A percentile compares a stretch with the other conserved stretches of the same genome.
These are phyloP conservation scores for Gerosis bhagava DNA, from an alignment of 2,888 invertebrate species.

Conservation along the genomic window DNA sequence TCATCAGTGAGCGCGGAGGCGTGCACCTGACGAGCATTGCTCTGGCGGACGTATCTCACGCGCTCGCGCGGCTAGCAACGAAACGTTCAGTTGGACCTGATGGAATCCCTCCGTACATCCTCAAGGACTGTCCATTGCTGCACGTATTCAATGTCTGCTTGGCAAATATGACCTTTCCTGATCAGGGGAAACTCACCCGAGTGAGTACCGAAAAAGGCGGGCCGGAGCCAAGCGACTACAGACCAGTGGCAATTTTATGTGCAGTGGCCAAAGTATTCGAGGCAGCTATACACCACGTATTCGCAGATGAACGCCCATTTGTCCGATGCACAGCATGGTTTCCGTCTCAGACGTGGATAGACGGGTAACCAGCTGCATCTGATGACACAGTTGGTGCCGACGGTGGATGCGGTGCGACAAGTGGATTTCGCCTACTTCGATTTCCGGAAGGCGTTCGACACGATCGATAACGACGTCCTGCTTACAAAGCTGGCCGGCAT, in stretches of 20 bases:
- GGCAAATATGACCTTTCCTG: background rate
- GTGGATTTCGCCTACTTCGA: too few species aligned
- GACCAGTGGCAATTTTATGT: conserved; percentile 15
- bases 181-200: conserved; percentile 23
- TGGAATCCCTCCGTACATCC: conserved; percentile 26
- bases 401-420: conserved; percentile 6
- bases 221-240: conserved; percentile 1
- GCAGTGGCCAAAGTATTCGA: conserved; percentile 18
- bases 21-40: background rate
- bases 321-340: too few species aligned
- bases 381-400: conserved; percentile 7
- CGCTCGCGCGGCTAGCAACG: conserved; percentile 13
- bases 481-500: background rate
- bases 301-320: conserved; percentile 1
- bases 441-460: too few species aligned
- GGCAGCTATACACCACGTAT: conserved; percentile 6
- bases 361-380: conserved; percentile 2
- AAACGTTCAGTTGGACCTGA: conserved; percentile 30
- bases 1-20: background rate
- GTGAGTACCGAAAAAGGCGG: conserved; percentile 21
- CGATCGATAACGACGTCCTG: background rate
- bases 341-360: background rate
- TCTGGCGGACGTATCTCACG: background rate
- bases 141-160: conserved; percentile 11
- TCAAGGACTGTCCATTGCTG: conserved; percentile 24